phyloP scores from a whole-genome alignment of 23 tunicate species.

The Corella eumyota region DNA sequence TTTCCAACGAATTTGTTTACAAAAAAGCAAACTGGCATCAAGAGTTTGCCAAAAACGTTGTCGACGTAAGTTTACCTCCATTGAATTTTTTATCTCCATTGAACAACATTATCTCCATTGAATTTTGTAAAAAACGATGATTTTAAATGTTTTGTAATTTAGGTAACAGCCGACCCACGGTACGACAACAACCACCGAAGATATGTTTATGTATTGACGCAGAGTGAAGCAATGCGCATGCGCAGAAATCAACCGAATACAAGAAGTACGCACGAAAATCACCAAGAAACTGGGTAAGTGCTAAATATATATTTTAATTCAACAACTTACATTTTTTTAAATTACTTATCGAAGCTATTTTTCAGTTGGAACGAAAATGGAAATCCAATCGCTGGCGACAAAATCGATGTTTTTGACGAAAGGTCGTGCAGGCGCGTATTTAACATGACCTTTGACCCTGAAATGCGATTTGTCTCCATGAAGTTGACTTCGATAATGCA shows the following conservation, averaged over 20 bases:
- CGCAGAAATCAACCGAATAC: slow-evolving; percentile 41
- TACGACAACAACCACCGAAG: slow-evolving; percentile 84
- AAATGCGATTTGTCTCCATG: slow-evolving; percentile 90
- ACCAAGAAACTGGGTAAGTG: slow-evolving; percentile 23
- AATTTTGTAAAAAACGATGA: too few relatives aligned
- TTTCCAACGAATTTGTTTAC: slow-evolving; percentile 69
- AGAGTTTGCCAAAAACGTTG: slow-evolving; percentile 76
- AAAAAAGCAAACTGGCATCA: slow-evolving; percentile 70
- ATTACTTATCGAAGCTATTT: neutral
- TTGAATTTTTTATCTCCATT: neutral
- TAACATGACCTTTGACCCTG: slow-evolving; percentile 99
- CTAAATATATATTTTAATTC: too few relatives aligned
- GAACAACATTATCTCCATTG: too few relatives aligned
- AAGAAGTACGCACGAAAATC: slow-evolving; percentile 17
- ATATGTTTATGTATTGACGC: slow-evolving; percentile 89
- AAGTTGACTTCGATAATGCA: slow-evolving; percentile 57
- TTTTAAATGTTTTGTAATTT: too few relatives aligned
- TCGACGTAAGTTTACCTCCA: slow-evolving; percentile 45
- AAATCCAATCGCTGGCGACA: slow-evolving; percentile 73
- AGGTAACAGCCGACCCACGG: slow-evolving; percentile 91
- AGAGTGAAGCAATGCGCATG: slow-evolving; percentile 67
- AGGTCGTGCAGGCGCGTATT: slow-evolving; percentile 87
- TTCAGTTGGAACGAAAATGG: slow-evolving; percentile 58
- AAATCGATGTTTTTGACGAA: slow-evolving; percentile 94
- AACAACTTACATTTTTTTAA: neutral